Base-by-base conservation (phyloP, 2,888 invertebrate species). In the Onthophagus sagittarius region DNA sequence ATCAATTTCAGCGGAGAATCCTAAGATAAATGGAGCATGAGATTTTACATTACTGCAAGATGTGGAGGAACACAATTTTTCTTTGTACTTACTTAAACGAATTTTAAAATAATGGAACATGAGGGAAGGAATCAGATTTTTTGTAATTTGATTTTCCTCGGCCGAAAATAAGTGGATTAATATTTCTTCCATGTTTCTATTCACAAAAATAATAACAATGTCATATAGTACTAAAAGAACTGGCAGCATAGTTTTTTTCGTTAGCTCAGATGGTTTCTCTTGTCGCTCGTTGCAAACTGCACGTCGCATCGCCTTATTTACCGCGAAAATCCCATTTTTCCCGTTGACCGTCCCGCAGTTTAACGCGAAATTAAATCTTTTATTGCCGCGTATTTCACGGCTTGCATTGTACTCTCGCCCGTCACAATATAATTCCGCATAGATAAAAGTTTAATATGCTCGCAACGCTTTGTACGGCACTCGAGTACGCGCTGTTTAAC, bases 321-420 rank as follows among this genome's bases (percentile, higher is more conserved):
- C 32, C n/a, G 67, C 23, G 67, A 32, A 67, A 67, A 67, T 67
- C 32, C 67, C 67, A 67, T 67, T 67, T 67, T 67, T 67, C 67
- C 32, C 67, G 32, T n/a, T 67, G 32, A 23, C 23, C 31, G 67
- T 67, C 32, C 67, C 67, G 67, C 67, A 23, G 67, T 67, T 67
- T 67, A 67, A 67, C 23, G 67, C 67, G 67, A 67, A 67, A 67
- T 67, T 67, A 67, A 67, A 67, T 67, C 67, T 67, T 67, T 67
- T 67, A 67, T 67, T 67, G 67, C 67, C 15, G 67, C 67, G 32
- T 67, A 67, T 67, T 67, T 67, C 67, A 67, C 67, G 31, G 67
- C 32, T n/a, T 23, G 15, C 67, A 67, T 67, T 67, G 67, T 67
- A 23, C 32, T 53, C 11, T 53, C 39, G 15, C 32, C 67, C 67